Evolutionary conservation across 2,888 invertebrate genomes (phyloP).

Genomic region (Andrena dorsata): DNA sequence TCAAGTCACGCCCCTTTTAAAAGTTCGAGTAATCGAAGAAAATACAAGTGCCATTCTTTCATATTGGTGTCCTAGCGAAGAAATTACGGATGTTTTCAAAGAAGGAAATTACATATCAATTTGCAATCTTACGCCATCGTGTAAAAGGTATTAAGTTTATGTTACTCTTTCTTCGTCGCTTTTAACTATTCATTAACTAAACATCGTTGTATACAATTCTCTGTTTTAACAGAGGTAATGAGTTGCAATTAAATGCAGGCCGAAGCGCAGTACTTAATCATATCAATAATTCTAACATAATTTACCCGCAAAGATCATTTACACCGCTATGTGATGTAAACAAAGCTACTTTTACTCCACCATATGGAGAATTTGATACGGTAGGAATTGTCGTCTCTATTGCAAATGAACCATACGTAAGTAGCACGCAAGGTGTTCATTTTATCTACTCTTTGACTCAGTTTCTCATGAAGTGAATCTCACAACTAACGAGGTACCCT

Average conservation of each 20-base stretch:
- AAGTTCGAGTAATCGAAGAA: conserved; percentile 85
- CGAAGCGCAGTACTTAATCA: conserved; percentile 86
- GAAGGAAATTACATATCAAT: conserved; percentile 88
- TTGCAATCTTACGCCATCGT: conserved; percentile 87
- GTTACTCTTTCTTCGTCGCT: conserved; percentile 15
- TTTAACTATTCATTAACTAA: conserved; percentile 1
- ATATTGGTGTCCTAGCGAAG: conserved; percentile 90
- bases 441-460: too few relatives aligned
- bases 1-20: conserved; percentile 84
- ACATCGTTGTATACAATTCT: not conserved
- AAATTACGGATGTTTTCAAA: conserved; percentile 86
- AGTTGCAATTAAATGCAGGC: conserved; percentile 87
- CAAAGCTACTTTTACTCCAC: conserved; percentile 82
- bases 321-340: conserved; percentile 86
- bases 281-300: conserved; percentile 67
- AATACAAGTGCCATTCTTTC: conserved; percentile 86
- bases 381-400: conserved; percentile 89
- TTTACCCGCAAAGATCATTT: conserved; percentile 82
- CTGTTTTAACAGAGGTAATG: conserved; percentile 74
- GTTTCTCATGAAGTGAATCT: too few relatives aligned
- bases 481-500: too few relatives aligned
- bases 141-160: conserved; percentile 83
- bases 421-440: conserved; percentile 46
- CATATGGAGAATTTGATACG: conserved; percentile 91
- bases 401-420: conserved; percentile 85